These are phyloP conservation scores for Leptinotarsa lineolata DNA, from an alignment of 1,140 invertebrate species.

Conservation along the genomic window DNA sequence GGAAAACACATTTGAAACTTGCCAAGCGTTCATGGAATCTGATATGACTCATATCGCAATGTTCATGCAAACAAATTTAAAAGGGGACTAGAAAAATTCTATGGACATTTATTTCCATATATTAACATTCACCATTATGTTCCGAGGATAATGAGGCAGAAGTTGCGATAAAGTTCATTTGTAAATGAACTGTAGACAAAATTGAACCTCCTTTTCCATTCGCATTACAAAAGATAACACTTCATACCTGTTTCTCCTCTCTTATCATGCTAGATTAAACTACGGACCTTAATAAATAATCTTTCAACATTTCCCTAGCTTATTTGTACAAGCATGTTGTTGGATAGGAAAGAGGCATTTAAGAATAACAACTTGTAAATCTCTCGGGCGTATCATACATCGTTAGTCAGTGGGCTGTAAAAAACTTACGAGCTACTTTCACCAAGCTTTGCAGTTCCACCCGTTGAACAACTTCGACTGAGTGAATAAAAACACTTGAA, in stretches of 20 bases:
- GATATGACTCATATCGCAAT: neutral
- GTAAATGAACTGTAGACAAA: neutral
- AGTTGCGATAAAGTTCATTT: neutral
- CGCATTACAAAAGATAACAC: neutral
- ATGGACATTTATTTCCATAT: neutral
- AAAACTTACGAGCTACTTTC: neutral
- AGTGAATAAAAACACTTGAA: too few relatives aligned
- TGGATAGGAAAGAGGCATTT: neutral
- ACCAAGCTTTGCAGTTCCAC: neutral
- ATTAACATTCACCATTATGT: slow-evolving; percentile 8
- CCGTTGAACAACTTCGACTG: too few relatives aligned
- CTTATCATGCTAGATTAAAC: neutral
- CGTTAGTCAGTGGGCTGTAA: neutral
- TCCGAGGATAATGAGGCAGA: neutral
- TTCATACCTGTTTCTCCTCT: neutral
- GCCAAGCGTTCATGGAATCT: too few relatives aligned
- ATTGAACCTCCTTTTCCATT: neutral
- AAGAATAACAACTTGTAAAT: slow-evolving; percentile 2
- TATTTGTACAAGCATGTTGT: neutral
- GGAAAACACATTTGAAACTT: neutral
- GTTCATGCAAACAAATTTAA: neutral
- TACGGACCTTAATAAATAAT: neutral
- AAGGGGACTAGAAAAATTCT: neutral
- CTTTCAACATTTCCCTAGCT: neutral
- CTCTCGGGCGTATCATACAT: neutral